Evolutionary conservation across 2,113 vertebrate genomes (phyloP).

Genomic region (Burhinus oedicnemus): DNA sequence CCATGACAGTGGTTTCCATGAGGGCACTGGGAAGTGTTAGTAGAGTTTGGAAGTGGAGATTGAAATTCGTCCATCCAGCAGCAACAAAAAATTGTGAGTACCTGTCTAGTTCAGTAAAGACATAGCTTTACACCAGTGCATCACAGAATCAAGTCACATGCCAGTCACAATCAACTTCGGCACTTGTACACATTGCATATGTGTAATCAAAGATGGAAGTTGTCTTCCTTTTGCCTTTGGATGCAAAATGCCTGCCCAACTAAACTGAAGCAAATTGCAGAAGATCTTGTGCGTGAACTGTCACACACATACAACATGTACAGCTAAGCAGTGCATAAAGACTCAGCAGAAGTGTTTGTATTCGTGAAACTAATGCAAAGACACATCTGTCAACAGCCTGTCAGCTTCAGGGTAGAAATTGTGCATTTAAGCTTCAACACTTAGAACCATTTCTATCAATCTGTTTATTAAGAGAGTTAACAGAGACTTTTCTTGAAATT

Average conservation of each 20-base stretch:
- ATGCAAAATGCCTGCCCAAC: background rate
- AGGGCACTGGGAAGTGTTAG: background rate
- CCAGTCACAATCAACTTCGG: background rate
- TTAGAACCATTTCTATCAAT: background rate
- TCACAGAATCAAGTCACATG: background rate
- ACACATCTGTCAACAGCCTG: slow-evolving; percentile 20
- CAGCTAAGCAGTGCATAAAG: background rate
- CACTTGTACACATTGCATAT: background rate
- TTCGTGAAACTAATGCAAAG: background rate
- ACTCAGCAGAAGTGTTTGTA: slow-evolving; percentile 15
- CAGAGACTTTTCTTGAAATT: background rate
- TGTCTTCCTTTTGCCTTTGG: slow-evolving; percentile 10
- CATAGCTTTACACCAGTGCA: background rate
- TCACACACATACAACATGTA: background rate
- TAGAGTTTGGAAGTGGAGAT: background rate
- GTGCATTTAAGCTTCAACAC: background rate
- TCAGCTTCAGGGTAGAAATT: slow-evolving; percentile 7
- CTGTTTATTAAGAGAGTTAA: slow-evolving; percentile 2
- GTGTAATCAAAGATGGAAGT: background rate
- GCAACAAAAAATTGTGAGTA: background rate
- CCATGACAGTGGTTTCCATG: background rate
- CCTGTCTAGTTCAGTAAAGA: background rate
- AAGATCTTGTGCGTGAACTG: background rate
- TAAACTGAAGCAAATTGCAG: background rate
- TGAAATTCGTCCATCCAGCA: background rate